These are phyloP conservation scores for Monopterus albus DNA, from an alignment of 2,113 vertebrate species.

Conservation along the genomic window DNA sequence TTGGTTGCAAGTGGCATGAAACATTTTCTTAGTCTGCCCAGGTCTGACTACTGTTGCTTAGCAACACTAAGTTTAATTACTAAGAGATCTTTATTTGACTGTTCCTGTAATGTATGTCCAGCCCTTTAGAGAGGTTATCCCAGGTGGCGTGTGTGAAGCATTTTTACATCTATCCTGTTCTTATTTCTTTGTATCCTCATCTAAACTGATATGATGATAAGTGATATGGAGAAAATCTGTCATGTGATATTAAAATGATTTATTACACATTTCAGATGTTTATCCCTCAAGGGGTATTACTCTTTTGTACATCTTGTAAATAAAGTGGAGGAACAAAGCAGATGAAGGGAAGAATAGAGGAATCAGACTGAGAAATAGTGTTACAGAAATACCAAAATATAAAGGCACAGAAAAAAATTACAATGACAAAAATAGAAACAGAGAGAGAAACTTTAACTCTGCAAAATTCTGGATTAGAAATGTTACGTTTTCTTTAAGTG, in stretches of 20 bases:
- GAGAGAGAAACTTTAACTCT: too few species aligned
- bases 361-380: too few species aligned
- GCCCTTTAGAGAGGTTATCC: constrained; percentile 60
- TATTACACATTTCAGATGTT: constrained; percentile 15
- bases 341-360: not conserved
- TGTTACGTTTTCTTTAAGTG: too few species aligned
- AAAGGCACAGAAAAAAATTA: not conserved
- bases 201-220: too few species aligned
- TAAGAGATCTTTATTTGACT: constrained; percentile 51
- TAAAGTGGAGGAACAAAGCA: not conserved
- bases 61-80: constrained; percentile 63
- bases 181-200: too few species aligned
- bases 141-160: constrained; percentile 15
- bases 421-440: not conserved
- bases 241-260: too few species aligned
- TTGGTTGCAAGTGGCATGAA: constrained; percentile 39
- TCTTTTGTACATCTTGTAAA: not conserved
- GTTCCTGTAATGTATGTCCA: constrained; percentile 26
- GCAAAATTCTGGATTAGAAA: too few species aligned
- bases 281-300: not conserved
- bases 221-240: too few species aligned
- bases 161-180: not conserved
- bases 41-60: constrained; percentile 58
- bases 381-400: not conserved
- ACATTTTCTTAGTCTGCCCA: constrained; percentile 29